These are phyloP conservation scores for Romanogobio albipinnatus DNA, from an alignment of 2,113 vertebrate genomes.

Conservation along the genomic window DNA sequence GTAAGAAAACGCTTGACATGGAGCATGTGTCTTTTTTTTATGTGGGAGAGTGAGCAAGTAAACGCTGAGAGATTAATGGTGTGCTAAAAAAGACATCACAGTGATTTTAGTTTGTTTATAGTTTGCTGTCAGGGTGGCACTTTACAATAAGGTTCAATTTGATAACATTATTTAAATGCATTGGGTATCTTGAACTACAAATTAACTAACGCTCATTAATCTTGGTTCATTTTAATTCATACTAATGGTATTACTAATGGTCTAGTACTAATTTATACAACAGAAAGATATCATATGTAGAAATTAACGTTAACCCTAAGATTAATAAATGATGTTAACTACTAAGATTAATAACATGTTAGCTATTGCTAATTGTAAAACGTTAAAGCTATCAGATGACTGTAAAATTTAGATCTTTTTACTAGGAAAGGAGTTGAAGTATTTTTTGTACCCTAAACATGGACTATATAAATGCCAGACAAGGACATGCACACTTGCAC, in stretches of 20 bases:
- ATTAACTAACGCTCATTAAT: not conserved
- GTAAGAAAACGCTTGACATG: slow-evolving; percentile 73
- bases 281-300: not conserved
- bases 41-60: slow-evolving; percentile 11
- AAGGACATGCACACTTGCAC: not conserved
- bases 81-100: not conserved
- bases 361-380: not conserved
- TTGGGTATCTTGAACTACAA: not conserved
- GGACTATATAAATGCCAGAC: not conserved
- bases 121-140: not conserved
- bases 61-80: slow-evolving; percentile 28
- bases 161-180: not conserved
- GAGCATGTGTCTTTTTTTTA: slow-evolving; percentile 34
- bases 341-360: not conserved
- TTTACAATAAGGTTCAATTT: not conserved
- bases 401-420: not conserved
- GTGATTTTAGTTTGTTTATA: slow-evolving; percentile 19
- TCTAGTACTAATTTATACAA: not conserved
- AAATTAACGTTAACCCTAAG: not conserved
- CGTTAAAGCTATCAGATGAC: not conserved
- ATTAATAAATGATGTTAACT: not conserved
- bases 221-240: not conserved
- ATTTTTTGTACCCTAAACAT: too few species aligned
- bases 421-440: too few species aligned
- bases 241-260: not conserved